These are phyloP conservation scores for Crossocerus cetratus DNA, from an alignment of 2,888 invertebrate genomes.

Conservation along the genomic window DNA sequence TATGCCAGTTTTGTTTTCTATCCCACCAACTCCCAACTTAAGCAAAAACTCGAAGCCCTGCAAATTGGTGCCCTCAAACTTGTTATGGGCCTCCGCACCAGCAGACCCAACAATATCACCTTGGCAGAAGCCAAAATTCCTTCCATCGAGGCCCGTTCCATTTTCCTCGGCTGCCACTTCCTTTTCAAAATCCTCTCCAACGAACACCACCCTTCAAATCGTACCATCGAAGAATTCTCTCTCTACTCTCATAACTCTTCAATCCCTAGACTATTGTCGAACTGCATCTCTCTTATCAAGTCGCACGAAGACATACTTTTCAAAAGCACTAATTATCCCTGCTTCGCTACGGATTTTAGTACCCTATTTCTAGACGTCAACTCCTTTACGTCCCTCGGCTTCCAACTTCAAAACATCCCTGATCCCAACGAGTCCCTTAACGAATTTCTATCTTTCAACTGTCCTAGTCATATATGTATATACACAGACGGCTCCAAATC, in stretches of 20 bases:
- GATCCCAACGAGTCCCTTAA: not conserved
- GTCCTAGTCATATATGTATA: no score
- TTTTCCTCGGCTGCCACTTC: not conserved
- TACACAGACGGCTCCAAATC: not conserved
- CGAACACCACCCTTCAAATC: not conserved
- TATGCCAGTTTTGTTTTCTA: not conserved
- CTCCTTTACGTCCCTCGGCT: not conserved
- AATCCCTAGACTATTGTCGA: no score
- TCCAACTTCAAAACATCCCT: not conserved
- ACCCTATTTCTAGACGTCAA: not conserved
- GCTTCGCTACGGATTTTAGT: no score
- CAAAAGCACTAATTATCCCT: no score
- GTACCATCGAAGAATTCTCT: constrained; percentile 1
- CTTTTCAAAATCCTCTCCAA: not conserved
- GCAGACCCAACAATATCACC: not conserved
- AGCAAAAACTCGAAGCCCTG: not conserved
- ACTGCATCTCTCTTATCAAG: no score
- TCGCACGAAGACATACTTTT: no score
- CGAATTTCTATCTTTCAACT: no score
- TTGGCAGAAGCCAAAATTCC: not conserved
- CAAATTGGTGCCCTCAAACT: not conserved
- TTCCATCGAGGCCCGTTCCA: not conserved
- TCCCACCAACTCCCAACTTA: not conserved
- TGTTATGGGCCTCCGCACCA: not conserved
- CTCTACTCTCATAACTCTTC: no score